Conservation (phyloP, 2,888 invertebrate genomes). For the Tenthredo distinguenda region DNA sequence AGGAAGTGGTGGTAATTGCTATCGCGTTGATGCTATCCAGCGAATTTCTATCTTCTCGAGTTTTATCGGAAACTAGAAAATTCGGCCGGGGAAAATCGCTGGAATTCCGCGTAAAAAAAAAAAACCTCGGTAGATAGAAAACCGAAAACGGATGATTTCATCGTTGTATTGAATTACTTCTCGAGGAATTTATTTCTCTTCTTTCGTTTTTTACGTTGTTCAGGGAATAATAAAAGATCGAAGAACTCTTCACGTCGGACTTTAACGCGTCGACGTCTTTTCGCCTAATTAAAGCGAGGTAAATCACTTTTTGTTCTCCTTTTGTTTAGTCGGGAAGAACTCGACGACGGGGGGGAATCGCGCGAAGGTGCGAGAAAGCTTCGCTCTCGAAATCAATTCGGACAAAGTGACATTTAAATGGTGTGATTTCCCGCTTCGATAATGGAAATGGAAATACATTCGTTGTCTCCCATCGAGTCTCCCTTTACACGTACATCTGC, state of each 20-base stretch:
- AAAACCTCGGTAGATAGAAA: not conserved
- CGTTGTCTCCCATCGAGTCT: conserved; percentile 35
- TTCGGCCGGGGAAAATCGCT: not conserved
- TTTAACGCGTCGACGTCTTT: conserved; percentile 35
- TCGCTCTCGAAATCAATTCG: conserved; percentile 47
- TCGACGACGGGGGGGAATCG: not conserved
- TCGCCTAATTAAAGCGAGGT: conserved; percentile 42
- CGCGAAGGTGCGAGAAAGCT: conserved; percentile 15
- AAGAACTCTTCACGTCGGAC: not conserved
- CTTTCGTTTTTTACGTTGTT: not conserved
- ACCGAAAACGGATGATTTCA: not conserved
- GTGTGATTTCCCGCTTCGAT: conserved; percentile 44
- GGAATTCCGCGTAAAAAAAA: not conserved
- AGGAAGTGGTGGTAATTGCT: conserved; percentile 53
- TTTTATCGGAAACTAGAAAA: conserved; percentile 19
- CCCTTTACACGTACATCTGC: conserved; percentile 11
- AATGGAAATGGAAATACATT: conserved; percentile 55
- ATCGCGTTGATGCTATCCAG: conserved; percentile 45
- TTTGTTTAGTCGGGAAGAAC: conserved; percentile 9
- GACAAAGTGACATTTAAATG: conserved; percentile 53
- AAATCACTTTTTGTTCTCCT: conserved; percentile 27
- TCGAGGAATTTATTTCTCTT: not conserved
- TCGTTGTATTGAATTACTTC: not conserved
- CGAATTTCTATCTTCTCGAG: not conserved
- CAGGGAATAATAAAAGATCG: not conserved